Percentiles rank a stretch among this genome's conserved stretches.
Conservation (phyloP, 64 coral and sea anemone genomes). For the Montipora foliosa region DNA sequence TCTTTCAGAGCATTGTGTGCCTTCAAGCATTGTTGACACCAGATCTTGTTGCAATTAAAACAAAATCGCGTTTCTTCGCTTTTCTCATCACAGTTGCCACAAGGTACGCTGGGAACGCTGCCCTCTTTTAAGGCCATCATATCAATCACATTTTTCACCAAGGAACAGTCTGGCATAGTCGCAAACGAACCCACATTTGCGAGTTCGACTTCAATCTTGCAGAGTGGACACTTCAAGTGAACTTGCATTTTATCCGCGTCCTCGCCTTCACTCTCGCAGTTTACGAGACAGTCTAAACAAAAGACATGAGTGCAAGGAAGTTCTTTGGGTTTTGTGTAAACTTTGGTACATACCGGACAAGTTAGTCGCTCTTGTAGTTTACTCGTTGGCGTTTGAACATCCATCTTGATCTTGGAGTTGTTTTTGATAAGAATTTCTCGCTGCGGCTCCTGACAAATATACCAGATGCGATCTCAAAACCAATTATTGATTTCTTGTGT, state of each 20-base stretch:
- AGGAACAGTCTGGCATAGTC: slow-evolving; percentile 40
- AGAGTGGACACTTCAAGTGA: slow-evolving; percentile 49
- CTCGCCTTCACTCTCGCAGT: not conserved
- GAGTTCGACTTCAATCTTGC: slow-evolving; percentile 37
- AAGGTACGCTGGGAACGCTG: slow-evolving; percentile 34
- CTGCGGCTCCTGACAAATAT: no score
- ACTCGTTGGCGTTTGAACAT: not conserved
- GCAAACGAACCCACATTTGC: slow-evolving; percentile 33
- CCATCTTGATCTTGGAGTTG: not conserved
- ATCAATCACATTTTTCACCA: slow-evolving; percentile 54
- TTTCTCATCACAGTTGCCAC: slow-evolving; percentile 63
- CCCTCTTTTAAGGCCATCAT: slow-evolving; percentile 58
- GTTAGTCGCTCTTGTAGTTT: slow-evolving; percentile 66
- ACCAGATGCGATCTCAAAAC: no score
- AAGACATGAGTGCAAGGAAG: slow-evolving; percentile 83
- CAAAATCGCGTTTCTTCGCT: slow-evolving; percentile 49
- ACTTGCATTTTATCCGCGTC: not conserved
- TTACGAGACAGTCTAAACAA: slow-evolving; percentile 76
- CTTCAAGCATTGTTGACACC: slow-evolving; percentile 54
- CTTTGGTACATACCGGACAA: slow-evolving; percentile 70
- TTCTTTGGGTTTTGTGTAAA: slow-evolving; percentile 79
- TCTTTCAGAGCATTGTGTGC: slow-evolving; percentile 62
- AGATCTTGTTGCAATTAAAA: slow-evolving; percentile 52
- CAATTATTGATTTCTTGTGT: no score
- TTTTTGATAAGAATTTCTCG: no score